Percentiles rank a stretch among this genome's conserved stretches.
phyloP scores from a whole-genome alignment of 35 echinoderm and acorn worm species.

The Chiridota heheva region DNA sequence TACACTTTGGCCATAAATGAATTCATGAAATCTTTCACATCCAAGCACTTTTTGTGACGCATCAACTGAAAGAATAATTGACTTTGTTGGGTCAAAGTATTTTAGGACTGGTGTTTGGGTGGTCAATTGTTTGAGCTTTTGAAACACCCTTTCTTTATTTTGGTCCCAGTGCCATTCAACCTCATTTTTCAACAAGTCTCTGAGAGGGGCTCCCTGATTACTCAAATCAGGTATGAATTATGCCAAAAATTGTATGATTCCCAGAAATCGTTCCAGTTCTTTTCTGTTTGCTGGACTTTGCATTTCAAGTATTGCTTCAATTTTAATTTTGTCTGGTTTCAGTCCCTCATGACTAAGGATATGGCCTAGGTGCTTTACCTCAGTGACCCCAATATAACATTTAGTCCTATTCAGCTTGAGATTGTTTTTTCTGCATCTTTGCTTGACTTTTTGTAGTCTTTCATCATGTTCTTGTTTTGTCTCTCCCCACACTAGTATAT shows the following conservation, averaged over 20 bases:
- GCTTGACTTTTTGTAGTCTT: conserved; percentile 23
- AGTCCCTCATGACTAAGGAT: conserved; percentile 2
- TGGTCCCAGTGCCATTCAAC: conserved; percentile 27
- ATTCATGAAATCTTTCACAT: conserved; percentile 61
- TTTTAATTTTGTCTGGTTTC: conserved; percentile 9
- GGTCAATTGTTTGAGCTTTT: conserved; percentile 28
- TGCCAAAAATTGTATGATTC: conserved; percentile 26
- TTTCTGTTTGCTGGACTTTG: conserved; percentile 24
- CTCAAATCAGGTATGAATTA: conserved; percentile 27
- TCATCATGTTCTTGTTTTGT: conserved; percentile 42
- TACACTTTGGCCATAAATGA: conserved; percentile 42
- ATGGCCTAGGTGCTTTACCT: conserved; percentile 55
- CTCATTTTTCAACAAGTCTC: conserved; percentile 10
- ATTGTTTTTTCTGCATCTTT: conserved; percentile 25
- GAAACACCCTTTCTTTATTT: conserved; percentile 2
- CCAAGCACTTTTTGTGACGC: conserved; percentile 2
- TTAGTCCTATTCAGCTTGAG: conserved; percentile 39
- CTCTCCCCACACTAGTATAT: conserved; percentile 30
- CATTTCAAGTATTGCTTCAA: conserved; percentile 45
- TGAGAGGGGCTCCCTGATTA: neutral
- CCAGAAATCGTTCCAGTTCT: conserved; percentile 39
- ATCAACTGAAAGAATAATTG: neutral
- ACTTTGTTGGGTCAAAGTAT: conserved; percentile 18
- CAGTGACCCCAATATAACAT: conserved; percentile 19
- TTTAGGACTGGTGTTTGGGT: neutral